Evolutionary conservation across 2,113 vertebrate species (phyloP).

Genomic region (Acrocephalus kingi): DNA sequence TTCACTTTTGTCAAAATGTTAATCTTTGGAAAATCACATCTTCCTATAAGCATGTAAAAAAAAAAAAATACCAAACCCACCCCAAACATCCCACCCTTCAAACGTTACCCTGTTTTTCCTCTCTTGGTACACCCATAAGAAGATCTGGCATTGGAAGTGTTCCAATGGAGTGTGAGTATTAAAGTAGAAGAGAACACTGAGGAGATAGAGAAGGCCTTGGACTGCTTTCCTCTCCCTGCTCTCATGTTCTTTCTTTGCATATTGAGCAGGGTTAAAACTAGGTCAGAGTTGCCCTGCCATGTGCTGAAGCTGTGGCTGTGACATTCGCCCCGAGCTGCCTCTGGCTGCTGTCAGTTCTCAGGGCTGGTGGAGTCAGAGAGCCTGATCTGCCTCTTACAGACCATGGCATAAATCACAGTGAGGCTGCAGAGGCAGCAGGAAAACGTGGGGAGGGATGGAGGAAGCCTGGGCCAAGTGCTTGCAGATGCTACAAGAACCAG

Average conservation of each 20-base stretch:
- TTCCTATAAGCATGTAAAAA: not conserved
- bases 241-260: not conserved
- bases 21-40: not conserved
- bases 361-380: not conserved
- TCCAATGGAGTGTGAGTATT: not conserved
- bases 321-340: conserved; percentile 10
- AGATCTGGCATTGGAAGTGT: not conserved
- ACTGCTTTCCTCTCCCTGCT: not conserved
- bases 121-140: not conserved
- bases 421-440: not conserved
- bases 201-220: not conserved
- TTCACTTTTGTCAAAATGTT: not conserved
- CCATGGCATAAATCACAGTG: not conserved
- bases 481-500: not conserved
- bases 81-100: not conserved
- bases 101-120: not conserved
- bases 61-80: no score
- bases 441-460: not conserved
- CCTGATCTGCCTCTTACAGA: not conserved
- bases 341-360: conserved; percentile 28
- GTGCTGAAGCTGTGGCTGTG: conserved; percentile 18
- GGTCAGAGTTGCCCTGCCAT: not conserved
- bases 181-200: not conserved
- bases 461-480: rapidly evolving
- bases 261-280: conserved; percentile 59